A percentile compares a stretch with the other conserved stretches of the same genome.
Evolutionary conservation across 37 sponge, comb jelly and placozoan genomes (phyloP).

Genomic region (Eunapius fragilis): DNA sequence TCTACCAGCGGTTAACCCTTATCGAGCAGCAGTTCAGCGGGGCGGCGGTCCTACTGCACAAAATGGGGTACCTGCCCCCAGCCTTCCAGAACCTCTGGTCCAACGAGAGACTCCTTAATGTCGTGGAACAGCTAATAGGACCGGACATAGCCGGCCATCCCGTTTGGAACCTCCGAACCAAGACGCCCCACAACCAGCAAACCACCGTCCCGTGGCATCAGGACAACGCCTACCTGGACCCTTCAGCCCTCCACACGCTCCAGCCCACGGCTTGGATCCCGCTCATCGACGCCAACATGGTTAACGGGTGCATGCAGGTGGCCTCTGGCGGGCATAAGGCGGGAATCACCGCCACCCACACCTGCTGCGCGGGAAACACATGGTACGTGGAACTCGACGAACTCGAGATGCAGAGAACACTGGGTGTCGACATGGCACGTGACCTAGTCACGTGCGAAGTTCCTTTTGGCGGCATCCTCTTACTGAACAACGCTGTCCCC

Average conservation of each 20-base stretch:
- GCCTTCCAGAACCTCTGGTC: slow-evolving; percentile 69
- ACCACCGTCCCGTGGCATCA: slow-evolving; percentile 94
- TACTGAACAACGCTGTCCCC: slow-evolving; percentile 82
- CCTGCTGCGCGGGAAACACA: slow-evolving; percentile 85
- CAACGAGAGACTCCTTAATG: slow-evolving; percentile 73
- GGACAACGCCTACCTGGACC: slow-evolving; percentile 88
- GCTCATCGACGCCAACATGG: slow-evolving; percentile 77
- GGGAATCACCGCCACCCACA: slow-evolving; percentile 80
- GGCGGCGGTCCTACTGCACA: slow-evolving; percentile 73
- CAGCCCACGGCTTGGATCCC: slow-evolving; percentile 91
- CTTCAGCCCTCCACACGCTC: slow-evolving; percentile 31
- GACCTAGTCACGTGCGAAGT: slow-evolving; percentile 84
- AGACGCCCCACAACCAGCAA: slow-evolving; percentile 79
- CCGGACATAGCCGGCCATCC: slow-evolving; percentile 88
- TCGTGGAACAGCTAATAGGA: slow-evolving; percentile 81
- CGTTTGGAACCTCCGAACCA: slow-evolving; percentile 85
- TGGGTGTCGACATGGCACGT: slow-evolving; percentile 60
- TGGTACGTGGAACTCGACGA: slow-evolving; percentile 83
- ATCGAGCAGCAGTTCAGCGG: slow-evolving; percentile 83
- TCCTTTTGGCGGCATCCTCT: slow-evolving; percentile 76
- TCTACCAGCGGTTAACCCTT: slow-evolving; percentile 71
- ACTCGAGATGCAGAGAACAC: slow-evolving; percentile 67
- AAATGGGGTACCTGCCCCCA: slow-evolving; percentile 58
- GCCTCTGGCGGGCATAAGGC: slow-evolving; percentile 71
- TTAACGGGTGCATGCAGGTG: slow-evolving; percentile 89